Conservation (phyloP, 2,888 invertebrate genomes). For the Eubasilissa splendida region DNA sequence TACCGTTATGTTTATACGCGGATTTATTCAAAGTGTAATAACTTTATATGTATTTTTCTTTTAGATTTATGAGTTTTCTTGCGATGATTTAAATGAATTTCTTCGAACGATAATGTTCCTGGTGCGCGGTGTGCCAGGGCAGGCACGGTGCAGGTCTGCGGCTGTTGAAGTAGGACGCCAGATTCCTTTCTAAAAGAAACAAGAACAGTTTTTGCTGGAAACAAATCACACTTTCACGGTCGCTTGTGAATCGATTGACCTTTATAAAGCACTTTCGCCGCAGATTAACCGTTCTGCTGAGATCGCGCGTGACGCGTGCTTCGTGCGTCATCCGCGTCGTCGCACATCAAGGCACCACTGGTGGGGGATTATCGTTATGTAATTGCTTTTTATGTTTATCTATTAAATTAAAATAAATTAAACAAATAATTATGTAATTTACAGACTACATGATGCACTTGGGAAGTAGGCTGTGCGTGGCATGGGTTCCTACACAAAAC, state of each 20-base stretch:
- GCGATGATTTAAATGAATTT: not conserved
- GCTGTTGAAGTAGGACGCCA: not conserved
- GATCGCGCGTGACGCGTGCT: not conserved
- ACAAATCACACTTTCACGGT: slow-evolving; percentile 46
- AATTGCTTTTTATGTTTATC: too few relatives aligned
- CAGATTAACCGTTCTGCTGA: slow-evolving; percentile 15
- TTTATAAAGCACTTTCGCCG: slow-evolving; percentile 51
- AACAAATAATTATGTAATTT: too few relatives aligned
- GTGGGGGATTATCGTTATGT: too few relatives aligned
- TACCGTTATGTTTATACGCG: too few relatives aligned
- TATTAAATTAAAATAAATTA: too few relatives aligned
- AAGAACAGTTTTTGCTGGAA: slow-evolving; percentile 39
- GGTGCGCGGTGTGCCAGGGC: not conserved
- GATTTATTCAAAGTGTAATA: too few relatives aligned
- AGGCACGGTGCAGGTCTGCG: not conserved
- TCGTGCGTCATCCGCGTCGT: not conserved
- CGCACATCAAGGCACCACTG: not conserved
- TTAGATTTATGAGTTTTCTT: too few relatives aligned
- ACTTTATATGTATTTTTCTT: too few relatives aligned
- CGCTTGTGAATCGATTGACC: slow-evolving; percentile 46
- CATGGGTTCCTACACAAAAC: too few relatives aligned
- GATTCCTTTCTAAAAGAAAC: slow-evolving; percentile 37
- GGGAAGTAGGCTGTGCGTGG: too few relatives aligned
- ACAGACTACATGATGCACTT: too few relatives aligned
- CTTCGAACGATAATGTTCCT: not conserved